Evolutionary conservation across 2,797 vertebrate genomes (phyloP).

Genomic region (Oreonectes daqikongensis): DNA sequence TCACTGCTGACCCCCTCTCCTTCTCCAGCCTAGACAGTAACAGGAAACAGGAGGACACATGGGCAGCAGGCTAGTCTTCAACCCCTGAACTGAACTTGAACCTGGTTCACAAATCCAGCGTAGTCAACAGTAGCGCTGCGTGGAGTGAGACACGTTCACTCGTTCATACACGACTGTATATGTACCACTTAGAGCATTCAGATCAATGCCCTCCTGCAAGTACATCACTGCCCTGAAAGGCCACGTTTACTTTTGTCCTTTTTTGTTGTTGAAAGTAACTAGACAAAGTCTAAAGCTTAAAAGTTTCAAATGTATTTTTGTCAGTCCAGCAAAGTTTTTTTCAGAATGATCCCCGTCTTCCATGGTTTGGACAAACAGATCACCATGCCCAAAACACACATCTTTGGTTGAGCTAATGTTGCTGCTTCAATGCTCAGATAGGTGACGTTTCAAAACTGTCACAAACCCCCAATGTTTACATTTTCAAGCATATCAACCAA

Average conservation of each 20-base stretch:
- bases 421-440: neutral
- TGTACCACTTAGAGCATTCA: neutral
- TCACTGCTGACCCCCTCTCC: conserved; percentile 63
- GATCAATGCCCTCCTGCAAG: neutral
- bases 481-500: neutral
- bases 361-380: neutral
- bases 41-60: conserved; percentile 69
- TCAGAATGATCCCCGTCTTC: neutral
- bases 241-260: neutral
- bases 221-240: neutral
- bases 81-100: conserved; percentile 37
- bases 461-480: neutral
- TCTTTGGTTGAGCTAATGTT: neutral
- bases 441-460: neutral
- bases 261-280: too few relatives aligned
- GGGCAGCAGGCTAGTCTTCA: conserved; percentile 35
- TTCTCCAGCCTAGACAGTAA: conserved; percentile 58
- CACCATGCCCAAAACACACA: neutral
- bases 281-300: too few relatives aligned
- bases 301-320: too few relatives aligned
- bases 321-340: neutral
- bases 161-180: neutral
- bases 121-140: neutral
- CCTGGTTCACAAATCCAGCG: conserved; percentile 33
- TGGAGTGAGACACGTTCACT: conserved; percentile 30